Evolutionary conservation across 2,113 vertebrate genomes (phyloP), one percentile per base, ranked within the genome.

Genomic region (Lepisosteus oculatus): DNA sequence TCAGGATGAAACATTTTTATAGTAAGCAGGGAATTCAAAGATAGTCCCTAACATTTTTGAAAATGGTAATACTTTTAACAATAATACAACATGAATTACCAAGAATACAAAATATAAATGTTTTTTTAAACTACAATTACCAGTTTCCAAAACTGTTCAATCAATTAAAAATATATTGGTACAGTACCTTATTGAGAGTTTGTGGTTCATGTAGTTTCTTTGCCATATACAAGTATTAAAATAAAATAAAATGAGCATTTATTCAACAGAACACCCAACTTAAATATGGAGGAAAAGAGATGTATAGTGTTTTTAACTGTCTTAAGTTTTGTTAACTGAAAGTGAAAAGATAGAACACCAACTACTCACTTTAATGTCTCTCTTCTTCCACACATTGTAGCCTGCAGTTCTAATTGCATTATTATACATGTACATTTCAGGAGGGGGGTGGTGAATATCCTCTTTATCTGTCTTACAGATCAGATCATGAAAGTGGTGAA

Each of bases 361-460:
- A 74, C 47, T 77, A 83, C 92, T 89, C 74, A 68, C 89, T 92
- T 91, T 92, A 90, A 91, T 91, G 92, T 90, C 90, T 85, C 13
- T 80, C 78, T 82, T 70, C 88, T 90, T 88, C 88, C 85, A 90
- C 85, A 90, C 88, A 86, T 88, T 88, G 84, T 90, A 91, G 89
- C 91, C 88, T 90, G 83, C 84, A 90, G 87, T 92, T 90, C 85
- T 91, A 88, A 89, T 91, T 89, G 85, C 83, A 93, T 93, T 93
- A 93, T 91, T 93, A 93, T 91, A 93, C 89, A 93, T 93, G 90
- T 94, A 91, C 90, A 83, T 87, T 92, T 91, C 29, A 43, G 43
- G 86, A 55, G 55, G 61, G 51, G 29, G 44, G 42, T 43, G 59
- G n/a, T 42, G 17, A 45, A n/a, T 6, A 69, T 61, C 56, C 17